Percentiles rank a stretch among this genome's conserved stretches.
phyloP scores from a whole-genome alignment of 2,797 vertebrate genomes.

The Alauda arvensis region DNA sequence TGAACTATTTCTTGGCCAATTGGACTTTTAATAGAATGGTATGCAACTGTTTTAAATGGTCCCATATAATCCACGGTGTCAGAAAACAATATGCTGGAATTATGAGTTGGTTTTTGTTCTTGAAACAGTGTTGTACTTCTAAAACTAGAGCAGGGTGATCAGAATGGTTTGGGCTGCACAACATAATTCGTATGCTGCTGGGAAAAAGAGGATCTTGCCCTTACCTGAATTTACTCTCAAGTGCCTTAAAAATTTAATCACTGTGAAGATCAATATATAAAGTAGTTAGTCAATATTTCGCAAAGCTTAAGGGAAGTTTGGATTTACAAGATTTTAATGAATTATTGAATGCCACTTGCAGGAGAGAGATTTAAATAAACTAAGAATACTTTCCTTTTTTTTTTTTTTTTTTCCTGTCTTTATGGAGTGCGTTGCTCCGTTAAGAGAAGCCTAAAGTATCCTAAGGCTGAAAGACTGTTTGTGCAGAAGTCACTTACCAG shows the following conservation, averaged over 20 bases:
- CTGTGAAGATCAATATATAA: slow-evolving; percentile 55
- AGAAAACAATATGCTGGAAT: slow-evolving; percentile 1
- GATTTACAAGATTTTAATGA: slow-evolving; percentile 68
- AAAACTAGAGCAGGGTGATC: background rate
- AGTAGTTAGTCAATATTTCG: slow-evolving; percentile 57
- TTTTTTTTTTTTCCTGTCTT: background rate
- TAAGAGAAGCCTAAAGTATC: slow-evolving; percentile 54
- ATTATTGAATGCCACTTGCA: slow-evolving; percentile 66
- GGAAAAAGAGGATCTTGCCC: background rate
- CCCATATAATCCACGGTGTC: background rate
- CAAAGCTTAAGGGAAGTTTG: slow-evolving; percentile 61
- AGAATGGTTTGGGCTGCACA: background rate
- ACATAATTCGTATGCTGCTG: background rate
- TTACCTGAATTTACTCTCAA: slow-evolving; percentile 44
- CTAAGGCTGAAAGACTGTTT: slow-evolving; percentile 72
- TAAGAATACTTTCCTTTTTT: slow-evolving; percentile 7
- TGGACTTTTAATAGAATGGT: background rate
- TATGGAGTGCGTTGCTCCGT: background rate
- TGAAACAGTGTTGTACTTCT: slow-evolving; percentile 17
- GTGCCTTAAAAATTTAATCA: slow-evolving; percentile 55
- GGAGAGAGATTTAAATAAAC: slow-evolving; percentile 63
- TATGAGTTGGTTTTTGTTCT: background rate
- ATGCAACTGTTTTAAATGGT: background rate
- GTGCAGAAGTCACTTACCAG: slow-evolving; percentile 84
- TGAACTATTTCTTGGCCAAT: slow-evolving; percentile 22